Conservation (phyloP, 1,140 invertebrate species). For the Drosophila sechellia region DNA sequence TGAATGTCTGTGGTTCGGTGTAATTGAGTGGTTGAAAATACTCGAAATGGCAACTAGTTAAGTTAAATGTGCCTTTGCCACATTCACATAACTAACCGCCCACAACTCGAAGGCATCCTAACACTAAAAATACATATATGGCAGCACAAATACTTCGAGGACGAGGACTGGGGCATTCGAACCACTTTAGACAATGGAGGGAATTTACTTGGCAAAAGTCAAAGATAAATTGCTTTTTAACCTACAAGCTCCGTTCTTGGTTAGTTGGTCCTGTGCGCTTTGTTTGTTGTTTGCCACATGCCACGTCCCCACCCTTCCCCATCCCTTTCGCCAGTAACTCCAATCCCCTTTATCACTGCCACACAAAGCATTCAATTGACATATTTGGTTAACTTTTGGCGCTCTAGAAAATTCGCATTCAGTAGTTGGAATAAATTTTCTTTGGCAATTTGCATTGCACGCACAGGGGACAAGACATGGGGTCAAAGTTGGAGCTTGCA, state of each 20-base stretch:
- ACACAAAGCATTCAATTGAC: conserved; percentile 70
- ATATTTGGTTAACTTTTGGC: conserved; percentile 80
- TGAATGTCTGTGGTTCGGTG: conserved; percentile 61
- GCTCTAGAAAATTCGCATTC: conserved; percentile 59
- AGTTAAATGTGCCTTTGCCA: conserved; percentile 41
- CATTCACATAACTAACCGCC: conserved; percentile 33
- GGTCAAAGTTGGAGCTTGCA: conserved; percentile 14
- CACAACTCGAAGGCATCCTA: conserved; percentile 22
- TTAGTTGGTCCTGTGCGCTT: conserved; percentile 62
- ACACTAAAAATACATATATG: conserved; percentile 8
- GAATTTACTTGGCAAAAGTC: conserved; percentile 76
- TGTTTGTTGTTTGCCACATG: conserved; percentile 66
- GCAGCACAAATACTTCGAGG: background rate
- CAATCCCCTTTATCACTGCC: conserved; percentile 10
- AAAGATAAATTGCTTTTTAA: conserved; percentile 82
- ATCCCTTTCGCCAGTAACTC: background rate
- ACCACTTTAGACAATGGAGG: conserved; percentile 76
- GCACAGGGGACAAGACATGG: conserved; percentile 35
- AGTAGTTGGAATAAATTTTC: conserved; percentile 78
- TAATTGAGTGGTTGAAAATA: conserved; percentile 76
- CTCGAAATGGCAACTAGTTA: conserved; percentile 67
- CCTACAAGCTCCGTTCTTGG: conserved; percentile 70
- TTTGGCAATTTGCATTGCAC: conserved; percentile 75
- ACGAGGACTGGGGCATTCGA: conserved; percentile 28
- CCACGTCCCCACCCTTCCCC: conserved; percentile 19